Base-by-base conservation (phyloP, 2,113 vertebrate species). In the Aldabrachelys gigantea region DNA sequence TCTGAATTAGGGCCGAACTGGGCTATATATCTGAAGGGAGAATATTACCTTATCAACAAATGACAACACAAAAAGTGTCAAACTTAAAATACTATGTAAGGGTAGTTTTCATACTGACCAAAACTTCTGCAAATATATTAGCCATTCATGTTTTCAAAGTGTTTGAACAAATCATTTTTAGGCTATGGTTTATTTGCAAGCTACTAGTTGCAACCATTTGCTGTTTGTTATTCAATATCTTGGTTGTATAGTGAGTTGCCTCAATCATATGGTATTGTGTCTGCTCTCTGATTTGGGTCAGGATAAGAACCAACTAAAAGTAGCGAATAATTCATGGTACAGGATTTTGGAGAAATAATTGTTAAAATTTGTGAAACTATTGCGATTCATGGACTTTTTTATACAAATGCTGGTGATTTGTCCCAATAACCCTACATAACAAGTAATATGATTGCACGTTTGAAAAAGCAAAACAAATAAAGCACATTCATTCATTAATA, bases 51-150 rank as follows among this genome's bases (percentile, higher is more conserved):
- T 80, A 89, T 90, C 94, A 94, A 95, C 84, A 89, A 95, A 95
- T 56, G 12, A 89, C 52, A 91, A 90, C 96, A 94, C 96, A 92
- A 95, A 88, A 96, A 95, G 65, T 95, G 95, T 96, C 96, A 93
- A 80, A 83, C 89, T 93, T 95, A 93, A 96, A 89, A 95, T 96
- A 95, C 92, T 93, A 82, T 92, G 88, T 95, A 95, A 95, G 54
- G 53, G 53, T 59, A n/a, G 57, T 94, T 96, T 94, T 92, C 91
- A 3, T 92, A 95, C 93, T 83, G 90, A 96, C 94, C 85, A 78
- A 3, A 0, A 88, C 57, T 14, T 1, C 84, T 56, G 96, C 49
- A 94, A 94, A 94, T 89, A 95, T 22, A 82, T 57, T 95, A 96
- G 89, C 90, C 0, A 0, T 65, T 95, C 56, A 82, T 75, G 78